phyloP scores from a whole-genome alignment of 1,140 invertebrate species.

The Sipha flava region DNA sequence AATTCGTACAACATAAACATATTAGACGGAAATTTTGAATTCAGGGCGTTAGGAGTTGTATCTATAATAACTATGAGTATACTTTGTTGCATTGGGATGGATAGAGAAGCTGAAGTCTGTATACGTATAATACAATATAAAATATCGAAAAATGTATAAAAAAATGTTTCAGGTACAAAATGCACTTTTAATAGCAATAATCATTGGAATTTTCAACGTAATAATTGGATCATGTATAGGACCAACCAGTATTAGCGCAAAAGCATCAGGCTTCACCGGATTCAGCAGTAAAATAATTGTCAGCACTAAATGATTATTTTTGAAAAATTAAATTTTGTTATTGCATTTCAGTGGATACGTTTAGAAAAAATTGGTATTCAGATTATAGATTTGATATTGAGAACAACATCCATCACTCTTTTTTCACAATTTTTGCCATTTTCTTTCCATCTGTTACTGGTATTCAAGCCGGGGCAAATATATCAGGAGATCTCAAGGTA shows the following conservation, averaged over 20 bases:
- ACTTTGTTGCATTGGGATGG: slow-evolving; percentile 81
- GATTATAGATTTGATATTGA: slow-evolving; percentile 68
- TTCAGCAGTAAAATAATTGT: slow-evolving; percentile 59
- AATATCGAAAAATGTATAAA: neutral
- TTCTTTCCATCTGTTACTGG: slow-evolving; percentile 95
- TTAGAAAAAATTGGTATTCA: slow-evolving; percentile 63
- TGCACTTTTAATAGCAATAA: neutral
- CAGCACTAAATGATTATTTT: slow-evolving; percentile 33
- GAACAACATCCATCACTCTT: slow-evolving; percentile 62
- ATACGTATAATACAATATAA: neutral
- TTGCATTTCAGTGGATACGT: slow-evolving; percentile 51
- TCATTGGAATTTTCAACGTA: slow-evolving; percentile 9
- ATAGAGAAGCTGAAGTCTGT: slow-evolving; percentile 74
- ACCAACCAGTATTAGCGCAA: neutral
- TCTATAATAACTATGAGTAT: slow-evolving; percentile 67
- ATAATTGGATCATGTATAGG: neutral
- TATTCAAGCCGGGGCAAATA: slow-evolving; percentile 94
- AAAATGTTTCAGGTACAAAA: slow-evolving; percentile 8
- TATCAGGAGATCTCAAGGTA: slow-evolving; percentile 90
- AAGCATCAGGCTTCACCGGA: slow-evolving; percentile 75
- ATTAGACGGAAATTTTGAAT: slow-evolving; percentile 64
- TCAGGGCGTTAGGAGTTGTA: slow-evolving; percentile 62
- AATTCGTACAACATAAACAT: slow-evolving; percentile 52
- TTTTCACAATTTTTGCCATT: slow-evolving; percentile 89
- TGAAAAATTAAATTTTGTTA: neutral